Evolutionary conservation across 1,140 invertebrate genomes (phyloP).

Genomic region (Diorhabda sublineata): DNA sequence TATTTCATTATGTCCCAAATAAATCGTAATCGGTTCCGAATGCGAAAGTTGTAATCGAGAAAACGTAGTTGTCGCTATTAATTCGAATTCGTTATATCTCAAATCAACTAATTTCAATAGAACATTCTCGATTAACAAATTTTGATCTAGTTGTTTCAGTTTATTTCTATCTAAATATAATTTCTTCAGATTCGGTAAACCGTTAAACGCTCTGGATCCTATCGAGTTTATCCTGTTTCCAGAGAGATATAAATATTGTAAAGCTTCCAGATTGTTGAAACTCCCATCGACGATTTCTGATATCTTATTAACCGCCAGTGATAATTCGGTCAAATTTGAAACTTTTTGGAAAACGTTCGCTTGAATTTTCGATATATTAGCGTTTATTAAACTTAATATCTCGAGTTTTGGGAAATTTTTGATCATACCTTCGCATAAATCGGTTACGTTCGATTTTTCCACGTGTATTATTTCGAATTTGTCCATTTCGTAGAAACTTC

Average conservation of each 20-base stretch:
- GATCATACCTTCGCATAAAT: constrained; percentile 32
- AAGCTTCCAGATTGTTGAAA: constrained; percentile 24
- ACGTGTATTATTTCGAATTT: constrained; percentile 27
- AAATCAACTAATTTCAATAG: constrained; percentile 20
- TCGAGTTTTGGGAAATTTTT: constrained; percentile 29
- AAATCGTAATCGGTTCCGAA: constrained; percentile 7
- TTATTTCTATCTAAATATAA: constrained; percentile 32
- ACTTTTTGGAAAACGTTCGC: constrained; percentile 27
- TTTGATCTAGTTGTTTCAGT: constrained; percentile 19
- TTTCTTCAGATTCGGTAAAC: constrained; percentile 22
- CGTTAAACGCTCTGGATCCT: constrained; percentile 23
- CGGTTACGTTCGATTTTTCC: constrained; percentile 24
- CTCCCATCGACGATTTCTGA: constrained; percentile 20
- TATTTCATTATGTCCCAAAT: constrained; percentile 21
- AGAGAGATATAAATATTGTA: constrained; percentile 29
- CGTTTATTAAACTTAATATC: constrained; percentile 24
- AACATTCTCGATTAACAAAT: constrained; percentile 18
- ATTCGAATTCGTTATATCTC: constrained; percentile 15
- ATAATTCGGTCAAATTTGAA: constrained; percentile 26
- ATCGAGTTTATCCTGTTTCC: constrained; percentile 29
- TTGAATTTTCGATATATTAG: constrained; percentile 29
- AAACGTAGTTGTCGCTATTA: constrained; percentile 13
- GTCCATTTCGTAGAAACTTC: constrained; percentile 26
- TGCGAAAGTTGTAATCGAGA: constrained; percentile 13
- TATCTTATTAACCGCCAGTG: constrained; percentile 31